Evolutionary conservation across 2,888 invertebrate species (phyloP).

Genomic region (Hyposoter didymator): DNA sequence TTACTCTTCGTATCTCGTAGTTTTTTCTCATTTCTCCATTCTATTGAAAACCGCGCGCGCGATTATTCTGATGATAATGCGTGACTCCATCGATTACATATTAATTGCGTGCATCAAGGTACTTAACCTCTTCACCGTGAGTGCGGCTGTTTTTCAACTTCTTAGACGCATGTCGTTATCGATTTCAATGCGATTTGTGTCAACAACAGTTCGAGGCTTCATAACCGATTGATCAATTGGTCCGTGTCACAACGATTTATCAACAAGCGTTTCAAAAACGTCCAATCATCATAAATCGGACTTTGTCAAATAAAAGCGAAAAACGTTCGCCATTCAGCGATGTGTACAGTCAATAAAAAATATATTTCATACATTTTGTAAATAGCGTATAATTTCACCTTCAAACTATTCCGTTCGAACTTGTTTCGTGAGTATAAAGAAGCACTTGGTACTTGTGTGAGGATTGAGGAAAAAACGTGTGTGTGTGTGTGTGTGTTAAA

Average conservation of each 20-base stretch:
- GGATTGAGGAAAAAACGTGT: neutral
- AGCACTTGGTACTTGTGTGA: neutral
- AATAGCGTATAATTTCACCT: neutral
- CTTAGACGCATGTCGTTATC: conserved; percentile 24
- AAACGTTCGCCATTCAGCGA: neutral
- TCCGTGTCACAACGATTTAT: neutral
- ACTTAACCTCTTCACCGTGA: conserved; percentile 23
- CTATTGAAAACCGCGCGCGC: neutral
- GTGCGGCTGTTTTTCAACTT: neutral
- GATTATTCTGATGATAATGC: conserved; percentile 1
- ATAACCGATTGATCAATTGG: conserved; percentile 52
- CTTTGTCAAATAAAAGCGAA: neutral
- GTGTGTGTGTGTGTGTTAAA: neutral
- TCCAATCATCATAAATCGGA: neutral
- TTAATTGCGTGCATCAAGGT: conserved; percentile 32
- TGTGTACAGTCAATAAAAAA: neutral
- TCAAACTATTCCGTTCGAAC: neutral
- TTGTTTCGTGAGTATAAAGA: neutral
- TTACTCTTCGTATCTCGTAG: neutral
- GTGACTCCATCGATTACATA: conserved; percentile 39
- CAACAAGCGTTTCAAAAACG: neutral
- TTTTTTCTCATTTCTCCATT: neutral
- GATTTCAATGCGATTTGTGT: conserved; percentile 43
- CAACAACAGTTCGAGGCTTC: neutral
- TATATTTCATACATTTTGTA: conserved; percentile 6